phyloP scores from a whole-genome alignment of 1,140 invertebrate genomes.

The Chionoecetes opilio region DNA sequence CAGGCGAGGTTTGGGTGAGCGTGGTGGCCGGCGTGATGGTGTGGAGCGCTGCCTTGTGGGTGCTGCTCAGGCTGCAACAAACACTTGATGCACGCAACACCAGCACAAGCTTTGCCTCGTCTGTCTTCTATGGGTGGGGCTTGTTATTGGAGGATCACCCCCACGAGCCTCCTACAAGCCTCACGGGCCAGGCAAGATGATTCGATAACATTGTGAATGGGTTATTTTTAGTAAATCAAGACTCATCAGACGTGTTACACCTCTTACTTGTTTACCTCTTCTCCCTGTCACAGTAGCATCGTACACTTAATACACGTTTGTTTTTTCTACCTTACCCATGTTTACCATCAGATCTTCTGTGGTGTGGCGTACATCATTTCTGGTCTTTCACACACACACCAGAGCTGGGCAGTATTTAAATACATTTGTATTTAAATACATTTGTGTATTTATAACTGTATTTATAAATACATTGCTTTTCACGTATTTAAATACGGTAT shows the following conservation, averaged over 20 bases:
- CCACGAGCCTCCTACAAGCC: not conserved
- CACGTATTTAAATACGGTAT: too few species aligned
- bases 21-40: not conserved
- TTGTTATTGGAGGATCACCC: constrained; percentile 38
- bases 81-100: not conserved
- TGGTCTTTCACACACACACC: too few species aligned
- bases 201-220: too few species aligned
- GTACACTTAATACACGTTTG: not conserved
- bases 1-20: constrained; percentile 35
- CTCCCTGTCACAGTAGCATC: too few species aligned
- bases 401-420: too few species aligned
- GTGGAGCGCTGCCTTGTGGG: constrained; percentile 10
- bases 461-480: too few species aligned
- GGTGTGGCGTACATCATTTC: too few species aligned
- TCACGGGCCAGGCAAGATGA: not conserved
- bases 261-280: not conserved
- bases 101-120: not conserved
- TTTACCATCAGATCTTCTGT: too few species aligned
- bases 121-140: constrained; percentile 51
- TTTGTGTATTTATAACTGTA: too few species aligned
- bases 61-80: not conserved
- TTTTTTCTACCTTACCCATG: not conserved
- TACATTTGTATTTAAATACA: too few species aligned
- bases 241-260: too few species aligned
- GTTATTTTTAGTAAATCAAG: not conserved